A percentile compares a stretch with the other conserved stretches of the same genome.
Conservation (phyloP, 2,888 invertebrate species). For the Lasioglossum figueresi region DNA sequence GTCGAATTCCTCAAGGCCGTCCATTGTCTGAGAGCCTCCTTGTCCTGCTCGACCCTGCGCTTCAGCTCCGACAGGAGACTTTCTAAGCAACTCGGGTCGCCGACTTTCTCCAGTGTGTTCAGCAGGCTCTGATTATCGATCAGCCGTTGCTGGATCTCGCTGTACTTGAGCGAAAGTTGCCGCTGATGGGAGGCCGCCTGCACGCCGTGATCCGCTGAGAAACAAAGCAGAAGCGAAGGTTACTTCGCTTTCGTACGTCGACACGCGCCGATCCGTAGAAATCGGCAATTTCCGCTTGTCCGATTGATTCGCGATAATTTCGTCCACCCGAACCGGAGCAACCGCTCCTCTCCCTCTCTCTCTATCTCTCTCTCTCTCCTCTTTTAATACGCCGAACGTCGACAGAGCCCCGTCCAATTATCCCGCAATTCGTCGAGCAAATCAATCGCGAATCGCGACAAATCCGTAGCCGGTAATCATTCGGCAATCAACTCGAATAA, state of each 20-base stretch:
- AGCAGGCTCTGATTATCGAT: constrained; percentile 96
- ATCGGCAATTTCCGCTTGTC: constrained; percentile 5
- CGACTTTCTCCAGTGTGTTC: constrained; percentile 91
- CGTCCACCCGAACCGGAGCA: background rate
- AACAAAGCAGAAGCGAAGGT: constrained; percentile 3
- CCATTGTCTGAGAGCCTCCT: constrained; percentile 91
- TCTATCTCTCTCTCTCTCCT: background rate
- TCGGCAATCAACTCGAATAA: constrained; percentile 17
- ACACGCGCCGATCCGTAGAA: background rate
- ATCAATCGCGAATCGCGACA: constrained; percentile 12
- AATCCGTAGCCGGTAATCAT: constrained; percentile 11
- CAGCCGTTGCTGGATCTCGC: constrained; percentile 94
- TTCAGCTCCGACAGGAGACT: constrained; percentile 91
- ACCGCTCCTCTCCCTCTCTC: background rate
- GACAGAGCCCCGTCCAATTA: background rate
- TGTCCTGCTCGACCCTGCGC: constrained; percentile 94
- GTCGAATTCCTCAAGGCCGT: constrained; percentile 85
- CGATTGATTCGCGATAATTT: constrained; percentile 5
- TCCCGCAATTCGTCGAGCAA: background rate
- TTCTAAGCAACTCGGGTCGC: constrained; percentile 87
- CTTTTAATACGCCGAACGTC: background rate
- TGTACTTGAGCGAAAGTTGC: constrained; percentile 92
- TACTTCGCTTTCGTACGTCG: background rate
- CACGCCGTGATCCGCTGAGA: constrained; percentile 77
- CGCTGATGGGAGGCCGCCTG: constrained; percentile 92